Conservation (phyloP, 2,797 vertebrate genomes). For the Fistularia tabacaria region DNA sequence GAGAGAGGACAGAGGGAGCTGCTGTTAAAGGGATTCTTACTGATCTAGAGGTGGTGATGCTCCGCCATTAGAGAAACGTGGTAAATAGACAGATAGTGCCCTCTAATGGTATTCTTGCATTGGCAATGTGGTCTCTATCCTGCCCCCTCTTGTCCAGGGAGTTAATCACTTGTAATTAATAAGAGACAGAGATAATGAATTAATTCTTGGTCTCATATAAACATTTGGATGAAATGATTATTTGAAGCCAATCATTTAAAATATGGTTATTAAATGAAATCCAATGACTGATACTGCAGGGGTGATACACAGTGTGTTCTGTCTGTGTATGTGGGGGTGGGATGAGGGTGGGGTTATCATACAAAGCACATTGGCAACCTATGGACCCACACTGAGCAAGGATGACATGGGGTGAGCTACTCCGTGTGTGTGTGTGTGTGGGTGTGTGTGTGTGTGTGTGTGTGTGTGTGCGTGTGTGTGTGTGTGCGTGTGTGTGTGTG, state of each 20-base stretch:
- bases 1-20: slow-evolving; percentile 34
- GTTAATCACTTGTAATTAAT: slow-evolving; percentile 22
- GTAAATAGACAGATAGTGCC: slow-evolving; percentile 57
- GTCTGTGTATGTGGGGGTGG: slow-evolving; percentile 8
- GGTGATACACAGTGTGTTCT: slow-evolving; percentile 1
- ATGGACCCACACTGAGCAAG: slow-evolving; percentile 52
- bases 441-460: no score
- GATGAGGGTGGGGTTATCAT: slow-evolving; percentile 19
- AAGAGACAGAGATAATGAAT: slow-evolving; percentile 7
- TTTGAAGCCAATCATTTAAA: not conserved
- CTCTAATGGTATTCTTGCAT: slow-evolving; percentile 47
- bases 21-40: slow-evolving; percentile 33
- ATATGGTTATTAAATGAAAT: no score
- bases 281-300: no score
- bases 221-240: not conserved
- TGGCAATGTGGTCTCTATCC: slow-evolving; percentile 26
- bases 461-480: slow-evolving; percentile 1
- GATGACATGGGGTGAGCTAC: slow-evolving; percentile 52
- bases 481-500: slow-evolving; percentile 30
- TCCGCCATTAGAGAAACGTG: slow-evolving; percentile 15
- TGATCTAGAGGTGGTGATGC: slow-evolving; percentile 42
- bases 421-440: no score
- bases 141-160: slow-evolving; percentile 45
- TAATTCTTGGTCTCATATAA: not conserved
- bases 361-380: slow-evolving; percentile 36